Base-by-base conservation (phyloP, 30 jellyfish, hydroid and myxozoan species). In the Mastigias papua region DNA sequence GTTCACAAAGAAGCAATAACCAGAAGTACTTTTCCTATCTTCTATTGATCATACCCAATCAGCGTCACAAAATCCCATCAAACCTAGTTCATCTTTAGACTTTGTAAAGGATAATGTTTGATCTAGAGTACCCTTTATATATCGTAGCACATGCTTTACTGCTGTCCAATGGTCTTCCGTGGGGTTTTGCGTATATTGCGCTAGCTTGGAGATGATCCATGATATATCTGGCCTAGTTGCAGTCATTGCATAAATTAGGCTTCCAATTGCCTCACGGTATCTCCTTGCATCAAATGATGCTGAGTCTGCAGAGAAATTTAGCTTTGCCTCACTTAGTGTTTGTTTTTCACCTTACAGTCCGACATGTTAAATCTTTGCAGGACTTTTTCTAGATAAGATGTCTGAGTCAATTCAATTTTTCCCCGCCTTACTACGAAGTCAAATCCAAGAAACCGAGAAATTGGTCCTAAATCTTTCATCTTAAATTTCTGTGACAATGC, bases 381-480 rank as follows among this genome's bases (percentile, higher is more conserved):
- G 51, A 74, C 73, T 74, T 51, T 74, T 51, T 74, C 79, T 54
- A 74, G n/a, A 20, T 48, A 74, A 25, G 49, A 30, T 32, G 48
- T 74, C 66, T 74, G 86, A 54, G 49, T 74, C 71, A 37, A 23
- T 22, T 48, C 57, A 54, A 34, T 74, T 46, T 48, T 33, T 30
- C 57, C 57, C 21, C 29, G 66, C 66, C 57, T 51, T 48, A 30
- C 48, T 30, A 48, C 16, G 73, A 74, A 48, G 66, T 74, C 66
- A 13, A 54, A 34, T 30, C 86, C 73, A 27, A 74, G 66, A 74
- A 69, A 69, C 30, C 61, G 35, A 28, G 62, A 33, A 65, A 69
- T 69, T 69, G 19, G 66, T 77, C 91, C 91, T 25, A 77, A 81
- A 62, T 87, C 96, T 64, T 87, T 87, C 96, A 87, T 87, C 64